Conservation (phyloP, 2,797 vertebrate genomes). For the Merluccius polli region DNA sequence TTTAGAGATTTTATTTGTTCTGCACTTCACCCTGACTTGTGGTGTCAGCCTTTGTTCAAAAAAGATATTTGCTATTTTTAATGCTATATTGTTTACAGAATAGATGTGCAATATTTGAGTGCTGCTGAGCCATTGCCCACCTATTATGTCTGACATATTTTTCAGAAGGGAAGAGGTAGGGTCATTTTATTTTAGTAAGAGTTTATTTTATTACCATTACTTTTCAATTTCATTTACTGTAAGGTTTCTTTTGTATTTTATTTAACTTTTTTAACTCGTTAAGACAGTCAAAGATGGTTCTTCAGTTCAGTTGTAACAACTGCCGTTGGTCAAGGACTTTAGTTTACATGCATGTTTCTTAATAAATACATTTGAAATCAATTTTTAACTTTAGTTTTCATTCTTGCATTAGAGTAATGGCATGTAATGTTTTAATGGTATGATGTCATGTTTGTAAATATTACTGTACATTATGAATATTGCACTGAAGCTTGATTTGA, state of each 20-base stretch:
- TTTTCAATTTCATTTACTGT: neutral
- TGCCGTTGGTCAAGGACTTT: neutral
- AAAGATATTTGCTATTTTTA: neutral
- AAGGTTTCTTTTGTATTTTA: neutral
- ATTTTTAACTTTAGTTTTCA: too few relatives aligned
- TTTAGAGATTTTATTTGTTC: conserved; percentile 4
- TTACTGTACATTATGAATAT: neutral
- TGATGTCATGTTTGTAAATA: neutral
- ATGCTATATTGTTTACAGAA: neutral
- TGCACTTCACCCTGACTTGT: conserved; percentile 6
- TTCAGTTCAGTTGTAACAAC: too few relatives aligned
- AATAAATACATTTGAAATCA: too few relatives aligned
- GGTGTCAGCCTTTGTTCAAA: neutral
- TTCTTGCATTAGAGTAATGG: neutral
- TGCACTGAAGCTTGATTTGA: conserved; percentile 4
- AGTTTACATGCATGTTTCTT: neutral
- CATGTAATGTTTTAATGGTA: neutral
- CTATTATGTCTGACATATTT: neutral
- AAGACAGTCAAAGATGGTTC: too few relatives aligned
- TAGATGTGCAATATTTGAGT: neutral
- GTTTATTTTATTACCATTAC: conserved; percentile 3
- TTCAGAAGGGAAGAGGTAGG: neutral
- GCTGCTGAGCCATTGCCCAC: neutral
- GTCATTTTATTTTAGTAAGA: neutral
- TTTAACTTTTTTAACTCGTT: neutral